Evolutionary conservation across 2,888 invertebrate species (phyloP), one percentile per base, ranked within the genome.

Genomic region (Tuta absoluta): DNA sequence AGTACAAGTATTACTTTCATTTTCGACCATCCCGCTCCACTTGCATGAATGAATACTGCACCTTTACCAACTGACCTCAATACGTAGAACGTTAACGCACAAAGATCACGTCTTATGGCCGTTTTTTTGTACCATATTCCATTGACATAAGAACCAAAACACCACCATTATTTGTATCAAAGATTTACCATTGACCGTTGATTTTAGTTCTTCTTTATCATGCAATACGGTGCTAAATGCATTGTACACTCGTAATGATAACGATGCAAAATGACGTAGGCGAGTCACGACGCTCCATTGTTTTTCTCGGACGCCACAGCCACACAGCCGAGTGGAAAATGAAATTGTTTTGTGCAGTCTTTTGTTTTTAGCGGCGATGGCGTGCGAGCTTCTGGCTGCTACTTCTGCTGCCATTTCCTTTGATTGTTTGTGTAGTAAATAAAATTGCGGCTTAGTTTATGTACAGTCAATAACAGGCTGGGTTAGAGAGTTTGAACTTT

Each of bases 1-100:
- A n/a, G n/a, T n/a, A n/a, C n/a, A n/a, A n/a, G n/a, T 59, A 12
- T 45, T 45, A 49, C 61, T 61, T 61, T 61, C 61, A 33, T 49
- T 61, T 61, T 61, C 61, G 28, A 4, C 61, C 23, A 49, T 61
- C 61, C 61, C 49, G 49, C 33, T 49, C 28, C 12, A 23, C 38
- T 24, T 24, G 28, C n/a, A 49, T 61, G 49, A 61, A 61, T 49
- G 61, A 28, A 28, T 12, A 24, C 41, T 61, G 45, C 28, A 61
- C 61, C 65, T 23, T 58, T 57, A 60, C 60, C 23, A 51, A 60
- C 24, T 64, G 66, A 62, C 66, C 66, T 62, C 66, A 66, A 66
- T 63, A 57, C 23, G 12, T 21, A 23, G 11, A 4, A 49, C 48
- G 1, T 5, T 23, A 51, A 53, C 51, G 24, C 24, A 53, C 51